These are phyloP conservation scores for Leptestheria dahalacensis DNA, from an alignment of 1,140 invertebrate genomes.

Conservation along the genomic window DNA sequence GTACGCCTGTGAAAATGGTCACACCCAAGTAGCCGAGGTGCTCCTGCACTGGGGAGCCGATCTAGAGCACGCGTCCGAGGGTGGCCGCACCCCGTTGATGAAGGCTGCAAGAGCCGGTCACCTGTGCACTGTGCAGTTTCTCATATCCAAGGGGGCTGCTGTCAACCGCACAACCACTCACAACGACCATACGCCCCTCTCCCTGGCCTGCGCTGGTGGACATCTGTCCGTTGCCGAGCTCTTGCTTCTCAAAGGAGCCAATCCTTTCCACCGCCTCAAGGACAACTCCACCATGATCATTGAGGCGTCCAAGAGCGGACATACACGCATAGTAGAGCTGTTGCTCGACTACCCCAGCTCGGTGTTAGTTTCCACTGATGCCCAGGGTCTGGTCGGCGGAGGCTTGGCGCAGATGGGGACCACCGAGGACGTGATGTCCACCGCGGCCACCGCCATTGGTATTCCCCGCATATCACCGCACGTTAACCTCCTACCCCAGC, in stretches of 20 bases:
- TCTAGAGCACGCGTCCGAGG: constrained; percentile 87
- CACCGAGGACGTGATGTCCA: constrained; percentile 1
- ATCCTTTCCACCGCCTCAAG: constrained; percentile 91
- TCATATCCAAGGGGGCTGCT: constrained; percentile 84
- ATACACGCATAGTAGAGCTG: constrained; percentile 85
- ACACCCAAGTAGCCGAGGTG: constrained; percentile 83
- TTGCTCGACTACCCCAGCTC: constrained; percentile 86
- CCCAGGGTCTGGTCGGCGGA: constrained; percentile 22
- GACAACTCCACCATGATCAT: constrained; percentile 98
- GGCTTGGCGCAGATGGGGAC: background rate
- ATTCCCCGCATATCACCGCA: constrained; percentile 12
- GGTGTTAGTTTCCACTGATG: constrained; percentile 38
- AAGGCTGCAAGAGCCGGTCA: constrained; percentile 98
- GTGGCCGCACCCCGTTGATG: constrained; percentile 90
- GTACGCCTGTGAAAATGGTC: constrained; percentile 91
- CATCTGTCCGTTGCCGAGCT: constrained; percentile 84
- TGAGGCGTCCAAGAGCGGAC: constrained; percentile 93
- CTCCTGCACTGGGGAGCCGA: constrained; percentile 76
- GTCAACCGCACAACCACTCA: constrained; percentile 83
- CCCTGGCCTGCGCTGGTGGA: constrained; percentile 89
- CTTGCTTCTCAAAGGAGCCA: constrained; percentile 72
- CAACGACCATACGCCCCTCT: constrained; percentile 94
- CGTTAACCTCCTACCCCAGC: constrained; percentile 10
- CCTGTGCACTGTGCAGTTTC: constrained; percentile 90
- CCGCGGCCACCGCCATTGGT: constrained; percentile 19